These are phyloP conservation scores for Pristis pectinata DNA, from an alignment of 2,797 vertebrate species.

Conservation along the genomic window DNA sequence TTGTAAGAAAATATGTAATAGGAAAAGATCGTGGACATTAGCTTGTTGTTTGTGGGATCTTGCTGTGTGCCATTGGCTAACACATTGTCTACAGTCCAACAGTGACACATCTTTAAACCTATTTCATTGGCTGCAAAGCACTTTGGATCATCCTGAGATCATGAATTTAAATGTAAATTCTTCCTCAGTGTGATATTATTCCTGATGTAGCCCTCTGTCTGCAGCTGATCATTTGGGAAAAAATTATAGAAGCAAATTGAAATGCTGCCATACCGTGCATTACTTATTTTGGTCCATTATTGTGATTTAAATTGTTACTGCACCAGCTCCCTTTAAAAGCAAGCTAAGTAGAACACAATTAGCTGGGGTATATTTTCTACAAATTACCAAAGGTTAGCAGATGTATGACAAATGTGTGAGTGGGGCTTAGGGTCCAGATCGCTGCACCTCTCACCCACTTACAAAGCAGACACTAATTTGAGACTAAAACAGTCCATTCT, in stretches of 20 bases:
- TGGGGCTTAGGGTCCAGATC: neutral
- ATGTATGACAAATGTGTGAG: neutral
- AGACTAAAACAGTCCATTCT: neutral
- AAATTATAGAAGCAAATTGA: neutral
- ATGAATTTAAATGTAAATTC: neutral
- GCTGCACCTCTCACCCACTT: neutral
- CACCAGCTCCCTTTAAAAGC: neutral
- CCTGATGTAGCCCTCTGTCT: neutral
- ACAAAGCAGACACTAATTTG: neutral
- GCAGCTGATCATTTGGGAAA: neutral
- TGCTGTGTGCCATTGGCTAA: neutral
- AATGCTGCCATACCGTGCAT: neutral
- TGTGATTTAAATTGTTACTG: neutral
- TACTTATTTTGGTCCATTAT: neutral
- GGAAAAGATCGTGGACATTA: neutral
- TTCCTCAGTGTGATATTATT: too few relatives aligned
- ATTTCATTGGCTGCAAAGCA: neutral
- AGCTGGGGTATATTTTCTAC: constrained; percentile 3
- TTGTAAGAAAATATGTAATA: too few relatives aligned
- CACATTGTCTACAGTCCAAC: neutral
- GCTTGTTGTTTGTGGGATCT: neutral
- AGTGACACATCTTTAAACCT: neutral
- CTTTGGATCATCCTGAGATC: too few relatives aligned
- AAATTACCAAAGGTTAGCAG: neutral
- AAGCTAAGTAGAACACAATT: neutral